phyloP scores from a whole-genome alignment of 2,797 vertebrate species.

The Poeciliopsis turneri region DNA sequence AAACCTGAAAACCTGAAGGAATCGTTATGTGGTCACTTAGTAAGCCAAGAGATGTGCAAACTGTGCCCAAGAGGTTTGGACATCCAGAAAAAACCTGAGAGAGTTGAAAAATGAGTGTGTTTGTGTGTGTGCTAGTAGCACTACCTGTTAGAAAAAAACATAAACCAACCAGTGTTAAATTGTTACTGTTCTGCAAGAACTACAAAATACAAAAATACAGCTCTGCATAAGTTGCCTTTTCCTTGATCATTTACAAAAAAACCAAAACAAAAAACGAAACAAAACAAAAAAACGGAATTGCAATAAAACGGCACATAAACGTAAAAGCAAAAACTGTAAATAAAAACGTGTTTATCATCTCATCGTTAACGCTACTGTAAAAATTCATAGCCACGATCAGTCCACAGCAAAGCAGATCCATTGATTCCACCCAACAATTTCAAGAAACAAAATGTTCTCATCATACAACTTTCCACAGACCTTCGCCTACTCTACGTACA shows the following conservation, averaged over 20 bases:
- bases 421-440: conserved; percentile 47
- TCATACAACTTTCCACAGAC: conserved; percentile 63
- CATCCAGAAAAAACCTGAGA: conserved; percentile 78
- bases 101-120: conserved; percentile 61
- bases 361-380: conserved; percentile 57
- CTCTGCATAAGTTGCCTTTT: conserved; percentile 64
- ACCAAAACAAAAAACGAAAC: conserved; percentile 41
- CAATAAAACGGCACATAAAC: conserved; percentile 50
- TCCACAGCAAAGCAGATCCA: conserved; percentile 51
- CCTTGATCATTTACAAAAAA: conserved; percentile 46
- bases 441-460: conserved; percentile 55
- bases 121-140: conserved; percentile 70
- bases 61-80: conserved; percentile 66
- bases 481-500: conserved; percentile 62
- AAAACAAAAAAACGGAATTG: conserved; percentile 40
- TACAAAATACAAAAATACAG: conserved; percentile 74
- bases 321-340: conserved; percentile 52
- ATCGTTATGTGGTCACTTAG: conserved; percentile 70
- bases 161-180: conserved; percentile 76
- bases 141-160: conserved; percentile 66
- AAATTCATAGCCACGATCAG: conserved; percentile 46
- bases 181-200: conserved; percentile 75
- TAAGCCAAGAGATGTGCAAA: conserved; percentile 76
- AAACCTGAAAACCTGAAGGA: conserved; percentile 77
- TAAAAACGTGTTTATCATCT: conserved; percentile 68